These are phyloP conservation scores for Torymus aiolomorphi DNA, from an alignment of 2,888 invertebrate genomes.

Conservation along the genomic window DNA sequence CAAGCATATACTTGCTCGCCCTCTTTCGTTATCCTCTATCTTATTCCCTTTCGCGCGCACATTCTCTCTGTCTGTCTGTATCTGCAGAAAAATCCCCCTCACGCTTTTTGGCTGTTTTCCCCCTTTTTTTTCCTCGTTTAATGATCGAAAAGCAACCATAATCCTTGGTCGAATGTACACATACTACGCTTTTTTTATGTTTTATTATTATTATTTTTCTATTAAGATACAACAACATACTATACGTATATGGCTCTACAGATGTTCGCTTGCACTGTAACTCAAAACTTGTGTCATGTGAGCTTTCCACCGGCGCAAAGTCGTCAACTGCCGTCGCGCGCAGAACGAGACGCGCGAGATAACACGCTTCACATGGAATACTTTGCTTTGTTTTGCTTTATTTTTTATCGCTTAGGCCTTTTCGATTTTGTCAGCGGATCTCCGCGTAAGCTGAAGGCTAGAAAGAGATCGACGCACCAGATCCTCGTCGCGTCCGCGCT, in stretches of 20 bases:
- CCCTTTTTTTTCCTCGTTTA: constrained; percentile 53
- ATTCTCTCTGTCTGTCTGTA: constrained; percentile 49
- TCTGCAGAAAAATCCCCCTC: constrained; percentile 57
- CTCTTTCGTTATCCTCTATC: constrained; percentile 52
- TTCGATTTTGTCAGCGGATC: constrained; percentile 32
- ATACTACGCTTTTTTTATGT: constrained; percentile 66
- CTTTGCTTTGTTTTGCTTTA: constrained; percentile 35
- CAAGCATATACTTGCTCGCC: constrained; percentile 56
- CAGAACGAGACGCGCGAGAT: background rate
- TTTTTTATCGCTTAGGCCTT: constrained; percentile 50
- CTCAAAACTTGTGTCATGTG: constrained; percentile 74
- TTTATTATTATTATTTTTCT: constrained; percentile 44
- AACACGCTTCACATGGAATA: constrained; percentile 30
- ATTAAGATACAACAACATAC: constrained; percentile 68
- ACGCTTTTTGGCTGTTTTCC: constrained; percentile 60
- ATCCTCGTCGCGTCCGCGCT: background rate
- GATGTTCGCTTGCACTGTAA: constrained; percentile 76
- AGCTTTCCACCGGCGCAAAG: constrained; percentile 56
- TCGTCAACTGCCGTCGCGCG: constrained; percentile 43
- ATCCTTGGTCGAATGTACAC: constrained; percentile 73
- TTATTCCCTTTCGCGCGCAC: constrained; percentile 56
- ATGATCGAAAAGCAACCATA: constrained; percentile 72
- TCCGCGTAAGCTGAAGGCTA: background rate
- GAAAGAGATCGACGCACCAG: too few species aligned
- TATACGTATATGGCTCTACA: constrained; percentile 76